phyloP scores from a whole-genome alignment of 2,113 vertebrate species.

The Arenaria interpres region DNA sequence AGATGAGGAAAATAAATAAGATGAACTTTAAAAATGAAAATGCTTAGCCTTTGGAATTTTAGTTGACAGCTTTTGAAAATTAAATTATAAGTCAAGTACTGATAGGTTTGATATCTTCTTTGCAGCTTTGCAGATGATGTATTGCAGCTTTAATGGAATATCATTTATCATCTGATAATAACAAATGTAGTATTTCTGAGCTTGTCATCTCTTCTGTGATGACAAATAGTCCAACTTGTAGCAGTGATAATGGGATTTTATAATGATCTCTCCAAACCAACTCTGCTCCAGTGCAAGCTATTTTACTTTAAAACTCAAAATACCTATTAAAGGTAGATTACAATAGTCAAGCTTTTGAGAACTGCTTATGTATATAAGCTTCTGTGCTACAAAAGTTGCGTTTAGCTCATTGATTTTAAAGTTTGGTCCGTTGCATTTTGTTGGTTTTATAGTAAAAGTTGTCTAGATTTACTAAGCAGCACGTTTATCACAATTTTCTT shows the following conservation, averaged over 20 bases:
- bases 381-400: background rate
- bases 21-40: slow-evolving; percentile 86
- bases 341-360: background rate
- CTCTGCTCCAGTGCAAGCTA: slow-evolving; percentile 71
- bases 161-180: slow-evolving; percentile 94
- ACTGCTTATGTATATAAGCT: background rate
- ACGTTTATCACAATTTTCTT: background rate
- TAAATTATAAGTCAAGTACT: slow-evolving; percentile 83
- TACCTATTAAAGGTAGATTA: slow-evolving; percentile 73
- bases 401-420: background rate
- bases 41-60: slow-evolving; percentile 85
- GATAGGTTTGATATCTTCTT: slow-evolving; percentile 83
- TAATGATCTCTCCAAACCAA: slow-evolving; percentile 89
- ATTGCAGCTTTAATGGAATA: slow-evolving; percentile 85
- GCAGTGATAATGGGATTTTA: slow-evolving; percentile 90
- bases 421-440: background rate
- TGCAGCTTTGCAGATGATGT: slow-evolving; percentile 83
- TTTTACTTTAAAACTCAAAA: slow-evolving; percentile 74
- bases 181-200: slow-evolving; percentile 90
- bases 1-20: slow-evolving; percentile 86
- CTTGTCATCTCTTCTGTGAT: slow-evolving; percentile 90
- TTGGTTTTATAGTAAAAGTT: background rate
- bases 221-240: slow-evolving; percentile 93
- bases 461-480: background rate
- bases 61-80: slow-evolving; percentile 86